These are phyloP conservation scores for Peromyscus eremicus DNA, from an alignment of 2,797 vertebrate species.

Conservation along the genomic window DNA sequence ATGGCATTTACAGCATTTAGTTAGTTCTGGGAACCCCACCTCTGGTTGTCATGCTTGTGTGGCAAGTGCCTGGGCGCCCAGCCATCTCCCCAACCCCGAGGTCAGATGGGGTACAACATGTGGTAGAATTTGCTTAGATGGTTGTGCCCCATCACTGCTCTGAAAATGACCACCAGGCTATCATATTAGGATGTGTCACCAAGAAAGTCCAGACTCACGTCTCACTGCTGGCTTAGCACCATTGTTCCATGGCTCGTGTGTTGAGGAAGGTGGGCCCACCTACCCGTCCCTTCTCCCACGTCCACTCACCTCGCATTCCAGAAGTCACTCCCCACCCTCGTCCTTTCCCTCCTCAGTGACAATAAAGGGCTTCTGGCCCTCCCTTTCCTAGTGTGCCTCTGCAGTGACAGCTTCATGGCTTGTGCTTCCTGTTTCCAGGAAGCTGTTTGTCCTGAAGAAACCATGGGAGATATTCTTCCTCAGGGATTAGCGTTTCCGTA, in stretches of 20 bases:
- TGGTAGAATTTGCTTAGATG: background rate
- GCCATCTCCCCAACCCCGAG: background rate
- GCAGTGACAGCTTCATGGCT: background rate
- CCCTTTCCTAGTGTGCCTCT: background rate
- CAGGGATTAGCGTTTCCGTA: conserved; percentile 67
- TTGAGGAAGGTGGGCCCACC: background rate
- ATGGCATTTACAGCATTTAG: background rate
- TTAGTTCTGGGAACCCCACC: background rate
- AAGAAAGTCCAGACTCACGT: background rate
- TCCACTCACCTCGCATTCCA: background rate
- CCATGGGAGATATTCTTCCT: background rate
- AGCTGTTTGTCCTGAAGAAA: conserved; percentile 57
- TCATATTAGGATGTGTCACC: background rate
- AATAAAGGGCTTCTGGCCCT: background rate
- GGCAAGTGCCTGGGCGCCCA: background rate
- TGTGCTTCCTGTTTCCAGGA: conserved; percentile 47
- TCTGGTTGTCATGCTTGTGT: background rate
- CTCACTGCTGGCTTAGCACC: background rate
- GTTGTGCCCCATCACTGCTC: background rate
- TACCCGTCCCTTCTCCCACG: background rate
- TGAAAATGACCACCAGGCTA: background rate
- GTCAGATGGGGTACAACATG: background rate
- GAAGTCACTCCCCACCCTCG: background rate
- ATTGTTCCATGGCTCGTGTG: background rate
- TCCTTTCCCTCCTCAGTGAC: no score